Evolutionary conservation across 2,797 vertebrate species (phyloP).

Genomic region (Taenioides sp.): DNA sequence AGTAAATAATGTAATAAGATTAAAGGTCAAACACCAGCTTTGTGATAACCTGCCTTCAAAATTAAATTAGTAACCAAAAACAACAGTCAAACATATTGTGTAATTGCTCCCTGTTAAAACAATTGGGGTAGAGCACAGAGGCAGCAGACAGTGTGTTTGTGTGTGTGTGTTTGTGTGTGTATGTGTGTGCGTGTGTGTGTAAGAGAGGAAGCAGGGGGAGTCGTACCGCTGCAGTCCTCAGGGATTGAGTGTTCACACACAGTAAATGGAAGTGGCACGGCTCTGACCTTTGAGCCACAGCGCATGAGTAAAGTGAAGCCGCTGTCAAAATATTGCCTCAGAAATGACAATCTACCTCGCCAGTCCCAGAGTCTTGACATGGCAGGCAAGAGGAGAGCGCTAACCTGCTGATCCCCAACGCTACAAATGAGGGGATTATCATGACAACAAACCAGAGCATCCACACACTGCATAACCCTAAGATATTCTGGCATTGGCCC

Average conservation of each 20-base stretch:
- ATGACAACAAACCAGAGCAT: slow-evolving; percentile 74
- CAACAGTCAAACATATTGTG: not conserved
- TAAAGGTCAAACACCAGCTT: slow-evolving; percentile 5
- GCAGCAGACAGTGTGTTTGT: slow-evolving; percentile 37
- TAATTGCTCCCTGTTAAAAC: slow-evolving; percentile 52
- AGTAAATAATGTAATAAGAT: not conserved
- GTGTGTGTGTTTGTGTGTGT: not conserved
- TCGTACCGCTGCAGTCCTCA: slow-evolving; percentile 61
- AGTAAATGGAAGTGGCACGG: slow-evolving; percentile 80
- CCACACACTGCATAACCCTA: slow-evolving; percentile 67
- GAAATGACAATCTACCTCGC: slow-evolving; percentile 82
- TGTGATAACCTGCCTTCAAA: not conserved
- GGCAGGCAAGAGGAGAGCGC: slow-evolving; percentile 69
- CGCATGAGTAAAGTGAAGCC: slow-evolving; percentile 71
- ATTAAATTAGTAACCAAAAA: not conserved
- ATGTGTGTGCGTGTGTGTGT: slow-evolving; percentile 4
- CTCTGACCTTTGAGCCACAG: slow-evolving; percentile 78
- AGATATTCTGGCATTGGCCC: slow-evolving; percentile 67
- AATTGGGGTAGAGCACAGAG: slow-evolving; percentile 60
- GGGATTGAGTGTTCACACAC: slow-evolving; percentile 77
- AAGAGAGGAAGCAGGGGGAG: slow-evolving; percentile 16
- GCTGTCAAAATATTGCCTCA: slow-evolving; percentile 83
- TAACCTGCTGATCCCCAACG: slow-evolving; percentile 75
- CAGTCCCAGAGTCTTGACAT: slow-evolving; percentile 75
- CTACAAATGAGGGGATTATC: slow-evolving; percentile 78